Percentiles rank a stretch among this genome's conserved stretches.
phyloP scores from a whole-genome alignment of 2,797 vertebrate genomes.

The Liparis tanakae region DNA sequence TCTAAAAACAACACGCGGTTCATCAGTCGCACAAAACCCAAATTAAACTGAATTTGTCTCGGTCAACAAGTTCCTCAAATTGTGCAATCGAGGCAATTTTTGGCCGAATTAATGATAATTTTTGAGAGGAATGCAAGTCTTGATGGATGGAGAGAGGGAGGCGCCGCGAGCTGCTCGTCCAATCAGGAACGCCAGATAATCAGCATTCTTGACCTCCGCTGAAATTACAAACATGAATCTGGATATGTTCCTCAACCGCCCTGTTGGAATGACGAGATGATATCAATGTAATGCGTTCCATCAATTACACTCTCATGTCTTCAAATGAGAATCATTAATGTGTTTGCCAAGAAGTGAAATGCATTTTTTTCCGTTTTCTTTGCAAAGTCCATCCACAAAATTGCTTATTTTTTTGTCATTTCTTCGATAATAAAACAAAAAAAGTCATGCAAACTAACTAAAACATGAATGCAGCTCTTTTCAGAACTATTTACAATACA shows the following conservation, averaged over 20 bases:
- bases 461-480: background rate
- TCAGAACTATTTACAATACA: background rate
- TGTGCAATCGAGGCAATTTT: constrained; percentile 35
- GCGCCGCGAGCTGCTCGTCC: background rate
- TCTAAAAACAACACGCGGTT: constrained; percentile 48
- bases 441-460: too few species aligned
- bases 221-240: constrained; percentile 24
- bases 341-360: background rate
- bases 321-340: background rate
- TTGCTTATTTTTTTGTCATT: background rate
- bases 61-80: constrained; percentile 29
- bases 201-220: constrained; percentile 45
- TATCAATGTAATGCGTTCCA: background rate
- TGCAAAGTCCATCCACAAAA: background rate
- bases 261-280: background rate
- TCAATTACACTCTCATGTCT: background rate
- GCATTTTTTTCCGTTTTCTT: background rate
- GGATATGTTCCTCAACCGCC: background rate
- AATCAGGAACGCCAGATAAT: constrained; percentile 17
- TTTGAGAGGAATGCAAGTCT: constrained; percentile 30
- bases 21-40: constrained; percentile 37
- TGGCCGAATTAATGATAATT: constrained; percentile 24
- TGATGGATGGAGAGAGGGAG: constrained; percentile 36
- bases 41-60: constrained; percentile 12
- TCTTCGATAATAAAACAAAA: background rate